Evolutionary conservation across 1,140 invertebrate species (phyloP).

Genomic region (Matsumurasca onukii): DNA sequence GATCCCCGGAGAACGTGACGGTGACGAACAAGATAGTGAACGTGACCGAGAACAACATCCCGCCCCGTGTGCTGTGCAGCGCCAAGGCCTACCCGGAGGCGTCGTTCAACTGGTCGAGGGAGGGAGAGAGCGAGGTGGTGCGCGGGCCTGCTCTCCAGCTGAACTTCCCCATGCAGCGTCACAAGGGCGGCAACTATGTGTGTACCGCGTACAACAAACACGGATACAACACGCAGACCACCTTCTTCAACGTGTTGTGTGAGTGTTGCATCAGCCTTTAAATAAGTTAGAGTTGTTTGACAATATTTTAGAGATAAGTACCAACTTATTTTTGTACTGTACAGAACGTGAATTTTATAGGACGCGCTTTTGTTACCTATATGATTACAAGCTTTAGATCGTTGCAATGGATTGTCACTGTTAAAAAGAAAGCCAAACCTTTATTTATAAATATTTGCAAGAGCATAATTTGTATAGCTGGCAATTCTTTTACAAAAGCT

Average conservation of each 20-base stretch:
- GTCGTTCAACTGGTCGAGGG: constrained; percentile 65
- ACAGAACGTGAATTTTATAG: too few relatives aligned
- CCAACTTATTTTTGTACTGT: too few relatives aligned
- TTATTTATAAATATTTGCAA: too few relatives aligned
- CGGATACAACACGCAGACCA: constrained; percentile 62
- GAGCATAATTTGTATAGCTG: too few relatives aligned
- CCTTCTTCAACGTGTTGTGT: constrained; percentile 78
- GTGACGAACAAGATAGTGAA: constrained; percentile 69
- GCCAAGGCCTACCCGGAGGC: constrained; percentile 73
- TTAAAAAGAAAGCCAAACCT: too few relatives aligned
- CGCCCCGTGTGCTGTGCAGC: constrained; percentile 71
- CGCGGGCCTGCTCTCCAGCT: constrained; percentile 56
- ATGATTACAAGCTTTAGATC: too few relatives aligned
- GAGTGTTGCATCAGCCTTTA: constrained; percentile 56
- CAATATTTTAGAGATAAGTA: too few relatives aligned
- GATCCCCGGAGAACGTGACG: constrained; percentile 85
- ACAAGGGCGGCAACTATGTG: constrained; percentile 67
- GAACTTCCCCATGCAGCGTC: constrained; percentile 58
- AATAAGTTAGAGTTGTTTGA: too few relatives aligned
- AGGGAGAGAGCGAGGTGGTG: constrained; percentile 52
- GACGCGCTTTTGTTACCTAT: too few relatives aligned
- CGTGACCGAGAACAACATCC: constrained; percentile 74
- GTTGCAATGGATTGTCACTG: too few relatives aligned
- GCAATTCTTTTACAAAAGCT: too few relatives aligned
- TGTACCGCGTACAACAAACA: constrained; percentile 78